phyloP scores from a whole-genome alignment of 2,113 vertebrate genomes.

The Choloepus hoffmanni region DNA sequence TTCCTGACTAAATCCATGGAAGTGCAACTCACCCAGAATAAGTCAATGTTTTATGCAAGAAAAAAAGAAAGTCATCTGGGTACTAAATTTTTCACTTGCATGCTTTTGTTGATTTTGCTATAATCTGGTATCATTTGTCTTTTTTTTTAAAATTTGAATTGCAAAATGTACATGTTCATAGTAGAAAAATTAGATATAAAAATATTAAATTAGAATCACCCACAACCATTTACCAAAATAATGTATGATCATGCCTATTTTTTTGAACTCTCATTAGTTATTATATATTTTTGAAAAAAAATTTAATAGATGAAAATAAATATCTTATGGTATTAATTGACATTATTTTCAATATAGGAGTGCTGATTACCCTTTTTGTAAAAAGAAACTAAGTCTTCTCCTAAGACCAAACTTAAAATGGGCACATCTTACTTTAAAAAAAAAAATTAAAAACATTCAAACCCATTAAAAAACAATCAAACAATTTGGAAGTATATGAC shows the following conservation, averaged over 20 bases:
- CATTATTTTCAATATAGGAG: neutral
- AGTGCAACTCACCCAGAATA: neutral
- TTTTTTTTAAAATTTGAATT: conserved; percentile 8
- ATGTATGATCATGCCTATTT: neutral
- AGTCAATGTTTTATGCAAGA: neutral
- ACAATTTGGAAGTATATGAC: neutral
- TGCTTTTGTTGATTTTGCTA: conserved; percentile 1
- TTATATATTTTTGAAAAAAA: conserved; percentile 39
- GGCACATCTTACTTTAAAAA: too few species aligned
- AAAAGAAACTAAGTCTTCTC: too few species aligned
- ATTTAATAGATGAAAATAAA: neutral
- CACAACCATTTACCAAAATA: neutral
- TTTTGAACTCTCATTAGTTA: neutral
- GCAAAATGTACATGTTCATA: neutral
- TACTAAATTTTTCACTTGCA: neutral
- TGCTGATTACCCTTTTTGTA: neutral
- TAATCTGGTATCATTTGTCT: neutral
- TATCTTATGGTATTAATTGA: neutral
- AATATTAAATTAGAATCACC: neutral
- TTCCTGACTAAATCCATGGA: neutral
- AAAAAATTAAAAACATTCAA: too few species aligned
- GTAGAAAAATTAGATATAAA: neutral
- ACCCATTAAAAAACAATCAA: neutral
- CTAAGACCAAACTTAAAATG: too few species aligned
- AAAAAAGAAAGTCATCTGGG: neutral